Conservation (phyloP, 2,888 invertebrate species). For the Hypomecis atomaria region DNA sequence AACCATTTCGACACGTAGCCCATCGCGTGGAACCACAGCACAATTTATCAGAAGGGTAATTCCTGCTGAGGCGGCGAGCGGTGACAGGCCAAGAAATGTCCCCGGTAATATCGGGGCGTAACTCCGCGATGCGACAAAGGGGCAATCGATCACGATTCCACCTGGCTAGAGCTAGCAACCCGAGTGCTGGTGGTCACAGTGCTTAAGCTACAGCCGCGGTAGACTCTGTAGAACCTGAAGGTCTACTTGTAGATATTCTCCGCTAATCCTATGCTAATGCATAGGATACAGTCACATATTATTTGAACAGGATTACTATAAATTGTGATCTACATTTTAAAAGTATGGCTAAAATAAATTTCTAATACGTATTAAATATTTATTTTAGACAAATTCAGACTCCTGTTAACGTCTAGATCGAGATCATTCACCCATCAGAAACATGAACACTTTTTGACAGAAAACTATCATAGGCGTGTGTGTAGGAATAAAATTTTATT, state of each 20-base stretch:
- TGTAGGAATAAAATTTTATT: no score
- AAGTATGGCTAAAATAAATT: no score
- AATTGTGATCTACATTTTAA: no score
- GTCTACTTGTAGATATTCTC: no score
- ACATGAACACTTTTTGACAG: no score
- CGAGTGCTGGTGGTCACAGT: slow-evolving; percentile 46
- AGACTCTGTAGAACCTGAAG: not conserved
- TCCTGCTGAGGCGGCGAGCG: slow-evolving; percentile 62
- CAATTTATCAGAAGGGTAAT: slow-evolving; percentile 69
- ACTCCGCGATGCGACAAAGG: slow-evolving; percentile 66
- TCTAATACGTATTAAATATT: no score
- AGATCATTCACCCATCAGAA: no score
- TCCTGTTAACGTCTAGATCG: no score
- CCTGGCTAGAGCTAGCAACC: slow-evolving; percentile 70
- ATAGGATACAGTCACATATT: no score
- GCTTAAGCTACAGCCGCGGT: slow-evolving; percentile 1
- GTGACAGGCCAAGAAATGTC: slow-evolving; percentile 71
- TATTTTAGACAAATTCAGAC: no score
- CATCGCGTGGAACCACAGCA: slow-evolving; percentile 50
- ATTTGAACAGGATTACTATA: no score
- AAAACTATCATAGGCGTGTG: no score
- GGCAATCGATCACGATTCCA: slow-evolving; percentile 78
- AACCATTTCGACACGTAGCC: slow-evolving; percentile 34
- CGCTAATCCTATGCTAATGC: not conserved
- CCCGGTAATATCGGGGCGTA: slow-evolving; percentile 60